Evolutionary conservation across 2,888 invertebrate species (phyloP).

Genomic region (Rambutsinella grinnellia): DNA sequence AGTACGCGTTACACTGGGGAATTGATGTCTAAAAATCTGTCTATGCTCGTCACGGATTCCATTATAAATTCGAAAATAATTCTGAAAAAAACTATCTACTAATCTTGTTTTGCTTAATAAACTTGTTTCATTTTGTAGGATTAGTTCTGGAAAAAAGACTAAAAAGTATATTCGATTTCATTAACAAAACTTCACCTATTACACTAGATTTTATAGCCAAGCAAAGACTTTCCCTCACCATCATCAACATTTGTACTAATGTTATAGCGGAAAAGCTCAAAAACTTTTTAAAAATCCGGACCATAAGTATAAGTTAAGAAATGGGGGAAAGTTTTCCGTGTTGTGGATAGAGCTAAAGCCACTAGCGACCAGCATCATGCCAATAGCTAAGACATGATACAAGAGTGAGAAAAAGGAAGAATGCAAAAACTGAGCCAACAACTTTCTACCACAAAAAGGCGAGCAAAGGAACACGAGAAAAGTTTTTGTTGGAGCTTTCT

Average conservation of each 20-base stretch:
- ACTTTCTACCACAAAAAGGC: background rate
- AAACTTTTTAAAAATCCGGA: background rate
- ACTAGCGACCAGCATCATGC: background rate
- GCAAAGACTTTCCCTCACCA: background rate
- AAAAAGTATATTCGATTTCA: background rate
- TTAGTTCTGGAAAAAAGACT: background rate
- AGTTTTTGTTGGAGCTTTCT: background rate
- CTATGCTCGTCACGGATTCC: too few relatives aligned
- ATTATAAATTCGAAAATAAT: background rate
- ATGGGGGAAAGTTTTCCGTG: background rate
- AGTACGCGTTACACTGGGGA: too few relatives aligned
- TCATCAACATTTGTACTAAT: background rate
- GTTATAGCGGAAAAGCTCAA: background rate
- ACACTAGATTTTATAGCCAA: background rate
- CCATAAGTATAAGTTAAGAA: background rate
- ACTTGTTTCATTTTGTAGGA: background rate
- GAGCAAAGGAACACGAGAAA: background rate
- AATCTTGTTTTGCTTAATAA: background rate
- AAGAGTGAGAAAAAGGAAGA: background rate
- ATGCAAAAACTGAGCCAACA: background rate
- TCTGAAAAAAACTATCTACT: background rate
- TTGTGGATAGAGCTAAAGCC: background rate
- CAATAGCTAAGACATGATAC: background rate
- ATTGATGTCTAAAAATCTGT: too few relatives aligned
- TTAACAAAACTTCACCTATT: background rate